Conservation (phyloP, 2,888 invertebrate genomes). For the Drosophila neonasuta region DNA sequence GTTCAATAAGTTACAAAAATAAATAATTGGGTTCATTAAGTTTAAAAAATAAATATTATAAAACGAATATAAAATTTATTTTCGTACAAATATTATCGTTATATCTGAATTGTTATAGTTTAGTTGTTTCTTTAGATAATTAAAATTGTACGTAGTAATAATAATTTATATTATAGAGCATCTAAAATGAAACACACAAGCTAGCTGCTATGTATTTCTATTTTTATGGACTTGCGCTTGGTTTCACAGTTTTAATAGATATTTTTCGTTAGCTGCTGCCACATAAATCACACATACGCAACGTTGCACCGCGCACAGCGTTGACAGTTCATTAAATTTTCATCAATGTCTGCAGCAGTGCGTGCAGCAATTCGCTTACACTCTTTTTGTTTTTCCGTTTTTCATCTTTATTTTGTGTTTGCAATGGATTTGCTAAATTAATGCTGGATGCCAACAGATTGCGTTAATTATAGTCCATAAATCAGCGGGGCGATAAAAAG, state of each 20-base stretch:
- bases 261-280: conserved; percentile 26
- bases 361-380: conserved; percentile 30
- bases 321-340: conserved; percentile 73
- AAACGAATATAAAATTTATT: too few relatives aligned
- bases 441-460: conserved; percentile 54
- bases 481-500: conserved; percentile 28
- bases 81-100: too few relatives aligned
- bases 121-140: too few relatives aligned
- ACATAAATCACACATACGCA: conserved; percentile 70
- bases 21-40: too few relatives aligned
- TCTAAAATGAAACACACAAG: not conserved
- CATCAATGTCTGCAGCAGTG: conserved; percentile 49
- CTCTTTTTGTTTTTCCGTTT: conserved; percentile 19
- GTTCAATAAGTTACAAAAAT: too few relatives aligned
- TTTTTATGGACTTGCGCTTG: conserved; percentile 5
- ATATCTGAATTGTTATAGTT: too few relatives aligned
- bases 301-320: conserved; percentile 50
- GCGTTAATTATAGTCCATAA: conserved; percentile 65
- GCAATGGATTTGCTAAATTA: conserved; percentile 55
- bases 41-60: too few relatives aligned
- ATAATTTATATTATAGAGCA: not conserved
- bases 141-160: too few relatives aligned
- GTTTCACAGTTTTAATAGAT: conserved; percentile 30
- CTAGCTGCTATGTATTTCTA: not conserved
- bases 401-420: conserved; percentile 15